Base-by-base conservation (phyloP, 1,140 invertebrate species). In the Vollenhovia emeryi region DNA sequence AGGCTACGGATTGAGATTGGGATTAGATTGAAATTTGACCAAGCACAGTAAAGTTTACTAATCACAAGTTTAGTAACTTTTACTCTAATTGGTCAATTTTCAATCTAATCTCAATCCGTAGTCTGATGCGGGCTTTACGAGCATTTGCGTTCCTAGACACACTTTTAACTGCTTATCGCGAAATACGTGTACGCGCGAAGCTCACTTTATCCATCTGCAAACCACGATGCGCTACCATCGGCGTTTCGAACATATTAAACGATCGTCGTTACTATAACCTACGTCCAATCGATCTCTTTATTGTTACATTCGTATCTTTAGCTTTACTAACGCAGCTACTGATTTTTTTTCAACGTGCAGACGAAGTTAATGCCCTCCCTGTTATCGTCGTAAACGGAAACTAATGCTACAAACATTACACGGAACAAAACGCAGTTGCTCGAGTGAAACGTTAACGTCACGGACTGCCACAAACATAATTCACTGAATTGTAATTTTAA, bases 121-220 rank as follows among this genome's bases (percentile, higher is more conserved):
- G n/a, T n/a, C n/a, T n/a, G n/a, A n/a, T n/a, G n/a, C n/a, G n/a
- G n/a, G n/a, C n/a, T n/a, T n/a, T n/a, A n/a, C n/a, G n/a, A n/a
- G n/a, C n/a, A n/a, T n/a, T n/a, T n/a, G n/a, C n/a, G n/a, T n/a
- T n/a, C n/a, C n/a, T 33, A 48, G n/a, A 48, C 18, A 76, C 1
- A 76, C n/a, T 75, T 60, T 75, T 59, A 43, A 59, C 9, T 15
- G 18, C 18, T 62, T 62, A 62, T 78, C 30, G 15, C 24, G 2
- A 50, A 66, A 68, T 52, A 13, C n/a, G 3, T 33, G 27, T 64
- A 78, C 1, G 21, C 36, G n/a, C 36, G 21, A 74, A 7, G 9
- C 6, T 79, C 15, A 66, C 6, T 68, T 68, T 40, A 68, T 79
- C 30, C 36, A 36, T 52, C 4, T 8, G 18, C 8, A 66, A 64